Percentiles rank a stretch among this genome's conserved stretches.
These are phyloP conservation scores for Dendrolimus kikuchii DNA, from an alignment of 1,140 invertebrate species.

Conservation along the genomic window DNA sequence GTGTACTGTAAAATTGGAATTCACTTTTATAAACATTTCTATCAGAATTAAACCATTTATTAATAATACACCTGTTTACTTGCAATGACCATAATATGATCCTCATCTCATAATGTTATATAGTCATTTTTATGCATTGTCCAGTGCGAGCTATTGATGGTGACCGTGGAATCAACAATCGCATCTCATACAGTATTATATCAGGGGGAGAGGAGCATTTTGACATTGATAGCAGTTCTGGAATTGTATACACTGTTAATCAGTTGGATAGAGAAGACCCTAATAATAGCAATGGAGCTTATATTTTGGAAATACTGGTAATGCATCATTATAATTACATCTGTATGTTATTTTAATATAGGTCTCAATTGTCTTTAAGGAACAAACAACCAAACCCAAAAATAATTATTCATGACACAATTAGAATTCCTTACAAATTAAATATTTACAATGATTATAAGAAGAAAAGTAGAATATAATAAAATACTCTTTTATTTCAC, in stretches of 20 bases:
- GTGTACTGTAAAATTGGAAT: too few relatives aligned
- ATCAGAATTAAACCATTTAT: too few relatives aligned
- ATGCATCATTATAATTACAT: not conserved
- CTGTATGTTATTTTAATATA: not conserved
- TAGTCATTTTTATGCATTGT: conserved; percentile 9
- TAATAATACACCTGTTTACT: not conserved
- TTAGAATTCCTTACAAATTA: too few relatives aligned
- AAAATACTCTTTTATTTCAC: too few relatives aligned
- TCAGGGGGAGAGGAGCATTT: conserved; percentile 82
- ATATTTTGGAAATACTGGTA: conserved; percentile 88
- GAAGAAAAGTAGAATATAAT: too few relatives aligned
- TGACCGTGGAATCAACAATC: conserved; percentile 92
- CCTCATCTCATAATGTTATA: not conserved
- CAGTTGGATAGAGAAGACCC: conserved; percentile 87
- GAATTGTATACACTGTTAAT: conserved; percentile 83
- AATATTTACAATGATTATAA: too few relatives aligned
- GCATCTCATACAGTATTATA: conserved; percentile 86
- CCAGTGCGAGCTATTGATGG: conserved; percentile 92
- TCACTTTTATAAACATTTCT: too few relatives aligned
- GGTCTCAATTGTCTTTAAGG: too few relatives aligned
- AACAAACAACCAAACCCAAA: too few relatives aligned
- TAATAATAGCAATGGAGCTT: conserved; percentile 87
- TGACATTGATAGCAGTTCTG: conserved; percentile 84
- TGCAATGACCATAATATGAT: not conserved
- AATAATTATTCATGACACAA: too few relatives aligned